Conservation (phyloP, 2,797 vertebrate genomes). For the Liparis tanakae region DNA sequence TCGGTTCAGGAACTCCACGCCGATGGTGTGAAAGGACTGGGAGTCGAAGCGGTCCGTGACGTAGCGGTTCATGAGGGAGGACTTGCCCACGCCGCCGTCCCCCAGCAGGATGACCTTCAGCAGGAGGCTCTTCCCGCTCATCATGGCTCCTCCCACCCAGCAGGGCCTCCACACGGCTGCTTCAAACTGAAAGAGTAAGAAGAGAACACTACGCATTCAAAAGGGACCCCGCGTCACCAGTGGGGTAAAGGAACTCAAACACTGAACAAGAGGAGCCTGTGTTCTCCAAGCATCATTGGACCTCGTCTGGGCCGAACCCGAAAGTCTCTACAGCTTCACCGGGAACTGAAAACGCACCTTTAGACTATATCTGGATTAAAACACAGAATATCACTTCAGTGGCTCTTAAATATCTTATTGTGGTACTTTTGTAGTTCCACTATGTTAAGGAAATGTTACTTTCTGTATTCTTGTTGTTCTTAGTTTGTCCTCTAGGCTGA, state of each 20-base stretch:
- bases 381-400: no score
- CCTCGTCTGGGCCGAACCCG: no score
- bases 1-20: conserved; percentile 98
- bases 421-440: no score
- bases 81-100: conserved; percentile 98
- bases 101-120: conserved; percentile 97
- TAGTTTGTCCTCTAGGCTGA: no score
- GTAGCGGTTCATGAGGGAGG: conserved; percentile 98
- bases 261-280: background rate
- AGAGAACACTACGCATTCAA: background rate
- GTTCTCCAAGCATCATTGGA: no score
- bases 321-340: no score
- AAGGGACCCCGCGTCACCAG: background rate
- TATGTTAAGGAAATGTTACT: no score
- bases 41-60: conserved; percentile 98
- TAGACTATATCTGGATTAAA: no score
- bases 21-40: conserved; percentile 98
- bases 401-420: no score
- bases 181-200: conserved; percentile 60
- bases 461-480: no score
- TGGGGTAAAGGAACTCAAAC: conserved; percentile 24
- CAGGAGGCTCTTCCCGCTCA: conserved; percentile 95
- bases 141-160: conserved; percentile 75
- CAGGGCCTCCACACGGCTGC: conserved; percentile 54
- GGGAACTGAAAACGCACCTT: no score